A percentile compares a stretch with the other conserved stretches of the same genome.
phyloP scores from a whole-genome alignment of 2,797 vertebrate species.

The Harpagifer antarcticus region DNA sequence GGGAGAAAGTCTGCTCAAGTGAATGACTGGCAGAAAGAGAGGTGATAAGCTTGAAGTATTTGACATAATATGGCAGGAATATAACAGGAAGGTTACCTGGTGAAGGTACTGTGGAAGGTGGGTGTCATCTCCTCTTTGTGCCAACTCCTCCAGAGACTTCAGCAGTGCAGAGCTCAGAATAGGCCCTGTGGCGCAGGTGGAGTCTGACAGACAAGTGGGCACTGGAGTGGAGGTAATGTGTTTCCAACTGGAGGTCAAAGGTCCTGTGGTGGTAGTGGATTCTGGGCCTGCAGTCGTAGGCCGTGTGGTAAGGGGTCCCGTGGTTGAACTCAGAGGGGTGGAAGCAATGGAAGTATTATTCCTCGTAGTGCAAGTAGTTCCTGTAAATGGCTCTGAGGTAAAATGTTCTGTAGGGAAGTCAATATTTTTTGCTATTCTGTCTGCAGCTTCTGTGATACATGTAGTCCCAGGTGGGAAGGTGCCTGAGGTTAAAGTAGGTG shows the following conservation, averaged over 20 bases:
- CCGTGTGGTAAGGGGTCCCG: slow-evolving; percentile 25
- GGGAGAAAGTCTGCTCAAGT: not conserved
- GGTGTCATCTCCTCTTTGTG: slow-evolving; percentile 77
- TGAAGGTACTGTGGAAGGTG: slow-evolving; percentile 92
- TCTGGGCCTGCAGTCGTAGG: slow-evolving; percentile 19
- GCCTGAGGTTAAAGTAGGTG: slow-evolving; percentile 37
- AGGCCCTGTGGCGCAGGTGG: slow-evolving; percentile 41
- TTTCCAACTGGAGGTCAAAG: slow-evolving; percentile 39
- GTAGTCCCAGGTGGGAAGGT: slow-evolving; percentile 11
- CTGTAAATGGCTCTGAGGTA: slow-evolving; percentile 54
- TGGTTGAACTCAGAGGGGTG: slow-evolving; percentile 10
- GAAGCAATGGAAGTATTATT: slow-evolving; percentile 36
- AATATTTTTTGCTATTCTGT: slow-evolving; percentile 26
- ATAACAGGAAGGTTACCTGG: slow-evolving; percentile 84
- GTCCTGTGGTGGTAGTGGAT: slow-evolving; percentile 37
- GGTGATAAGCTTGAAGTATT: not conserved
- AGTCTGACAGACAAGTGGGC: slow-evolving; percentile 34
- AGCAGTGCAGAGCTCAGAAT: slow-evolving; percentile 42
- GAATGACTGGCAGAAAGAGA: not conserved
- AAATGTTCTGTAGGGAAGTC: slow-evolving; percentile 30
- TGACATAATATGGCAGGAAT: slow-evolving; percentile 4
- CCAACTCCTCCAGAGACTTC: slow-evolving; percentile 70
- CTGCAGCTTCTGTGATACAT: slow-evolving; percentile 37
- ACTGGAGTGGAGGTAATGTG: slow-evolving; percentile 45
- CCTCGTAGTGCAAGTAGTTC: slow-evolving; percentile 21